Conservation (phyloP, 2,797 vertebrate genomes). For the Scleropages formosus region DNA sequence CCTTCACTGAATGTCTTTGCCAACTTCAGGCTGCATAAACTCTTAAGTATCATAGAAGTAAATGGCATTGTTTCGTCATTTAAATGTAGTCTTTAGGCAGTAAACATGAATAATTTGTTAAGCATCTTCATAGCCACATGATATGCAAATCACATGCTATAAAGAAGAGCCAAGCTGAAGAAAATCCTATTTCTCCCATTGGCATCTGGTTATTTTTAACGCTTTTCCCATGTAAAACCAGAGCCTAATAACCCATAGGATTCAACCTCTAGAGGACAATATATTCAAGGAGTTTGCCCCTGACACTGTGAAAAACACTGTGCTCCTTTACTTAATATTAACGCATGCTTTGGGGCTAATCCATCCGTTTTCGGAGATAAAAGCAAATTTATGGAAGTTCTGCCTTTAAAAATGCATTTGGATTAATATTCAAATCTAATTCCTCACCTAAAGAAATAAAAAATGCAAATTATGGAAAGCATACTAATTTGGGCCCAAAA, state of each 20-base stretch:
- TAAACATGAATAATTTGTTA: conserved; percentile 27
- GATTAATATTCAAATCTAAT: conserved; percentile 54
- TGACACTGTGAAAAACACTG: conserved; percentile 22
- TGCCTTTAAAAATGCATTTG: conserved; percentile 44
- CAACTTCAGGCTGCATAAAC: neutral
- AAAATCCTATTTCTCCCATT: conserved; percentile 31
- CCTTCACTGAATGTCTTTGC: neutral
- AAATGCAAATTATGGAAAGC: conserved; percentile 47
- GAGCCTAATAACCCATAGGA: conserved; percentile 39
- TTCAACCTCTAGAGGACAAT: conserved; percentile 37
- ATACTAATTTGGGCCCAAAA: conserved; percentile 44
- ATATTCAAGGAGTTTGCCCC: conserved; percentile 23
- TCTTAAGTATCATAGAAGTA: conserved; percentile 1
- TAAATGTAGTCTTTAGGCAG: conserved; percentile 27
- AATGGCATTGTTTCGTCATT: conserved; percentile 27
- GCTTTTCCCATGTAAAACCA: conserved; percentile 31
- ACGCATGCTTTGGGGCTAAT: conserved; percentile 48
- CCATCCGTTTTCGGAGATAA: conserved; percentile 44
- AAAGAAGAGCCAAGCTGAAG: conserved; percentile 30
- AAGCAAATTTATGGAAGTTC: conserved; percentile 52
- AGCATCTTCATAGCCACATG: conserved; percentile 25
- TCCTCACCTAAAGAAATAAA: conserved; percentile 54
- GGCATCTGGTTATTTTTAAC: conserved; percentile 32
- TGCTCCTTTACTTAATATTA: conserved; percentile 36
- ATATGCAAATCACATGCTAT: conserved; percentile 31